These are phyloP conservation scores for Zaprionus davidi DNA, from an alignment of 1,140 invertebrate genomes.

Conservation along the genomic window DNA sequence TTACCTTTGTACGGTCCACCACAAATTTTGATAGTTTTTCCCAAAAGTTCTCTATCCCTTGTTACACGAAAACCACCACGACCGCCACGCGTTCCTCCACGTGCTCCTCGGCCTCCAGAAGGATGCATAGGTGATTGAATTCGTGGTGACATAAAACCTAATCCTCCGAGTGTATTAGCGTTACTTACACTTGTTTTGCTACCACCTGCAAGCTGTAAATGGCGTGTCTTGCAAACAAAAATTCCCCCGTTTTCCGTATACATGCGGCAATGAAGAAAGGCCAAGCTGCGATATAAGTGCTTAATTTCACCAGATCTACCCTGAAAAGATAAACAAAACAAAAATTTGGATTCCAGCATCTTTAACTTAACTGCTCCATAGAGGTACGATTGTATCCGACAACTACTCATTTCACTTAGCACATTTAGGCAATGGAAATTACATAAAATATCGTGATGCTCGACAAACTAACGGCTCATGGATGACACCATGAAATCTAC, in stretches of 20 bases:
- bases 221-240: slow-evolving; percentile 97
- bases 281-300: slow-evolving; percentile 96
- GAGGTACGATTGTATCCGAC: no score
- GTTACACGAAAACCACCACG: slow-evolving; percentile 88
- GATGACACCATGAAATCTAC: no score
- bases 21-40: slow-evolving; percentile 98
- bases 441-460: no score
- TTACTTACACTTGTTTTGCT: slow-evolving; percentile 86
- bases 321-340: slow-evolving; percentile 76
- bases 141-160: slow-evolving; percentile 92
- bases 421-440: no score
- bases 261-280: slow-evolving; percentile 96
- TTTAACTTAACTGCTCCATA: no score
- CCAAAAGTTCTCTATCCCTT: slow-evolving; percentile 95
- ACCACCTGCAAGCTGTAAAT: slow-evolving; percentile 95
- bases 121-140: slow-evolving; percentile 95
- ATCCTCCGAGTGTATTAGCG: slow-evolving; percentile 72
- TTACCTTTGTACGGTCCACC: slow-evolving; percentile 97
- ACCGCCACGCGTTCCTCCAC: slow-evolving; percentile 86
- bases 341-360: no score
- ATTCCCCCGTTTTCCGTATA: slow-evolving; percentile 98
- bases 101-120: slow-evolving; percentile 86
- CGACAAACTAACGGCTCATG: no score
- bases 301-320: slow-evolving; percentile 97
- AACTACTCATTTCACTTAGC: no score